Base-by-base conservation (phyloP, 2,888 invertebrate genomes). In the Aleiodes testaceus region DNA sequence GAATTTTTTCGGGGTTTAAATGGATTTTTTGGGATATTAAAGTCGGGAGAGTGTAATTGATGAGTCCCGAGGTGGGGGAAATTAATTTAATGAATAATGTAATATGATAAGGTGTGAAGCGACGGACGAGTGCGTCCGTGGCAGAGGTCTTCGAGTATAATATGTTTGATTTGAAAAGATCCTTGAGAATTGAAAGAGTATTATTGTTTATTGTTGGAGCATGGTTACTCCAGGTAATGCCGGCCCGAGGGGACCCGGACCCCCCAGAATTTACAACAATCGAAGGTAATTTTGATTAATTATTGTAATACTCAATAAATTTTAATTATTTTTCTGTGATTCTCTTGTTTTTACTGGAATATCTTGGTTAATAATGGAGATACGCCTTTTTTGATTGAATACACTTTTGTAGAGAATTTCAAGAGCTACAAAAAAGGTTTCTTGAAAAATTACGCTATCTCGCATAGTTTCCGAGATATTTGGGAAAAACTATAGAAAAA, bases 241-340 rank as follows among this genome's bases (percentile, higher is more conserved):
- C 79, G 74, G 83, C 74, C 73, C 77, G 80, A 73, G 86, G 82
- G 70, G 77, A 78, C 70, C 82, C 86, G 77, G 85, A 85, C 77
- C 76, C 82, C 67, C 82, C 79, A 65, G 82, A 85, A 55, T 68
- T 78, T 53, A 81, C 82, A 66, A 80, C 82, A 12, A 66, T 75
- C 53, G 76, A 82, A 79, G 85, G 86, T 86, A 80, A 79, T 20
- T n/a, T 45, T 36, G 16, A 50, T 2, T 26, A 26, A 7, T 26
- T 55, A 9, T 36, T 16, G 14, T 47, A 47, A 16, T 45, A 16
- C 16, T 5, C 7, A 16, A 47, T 47, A 14, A 49, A 16, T 36
- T 20, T 12, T 14, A 52, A 20, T 45, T 11, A 9, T 22, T 63
- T 44, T 44, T 12, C n/a, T 14, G 3, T 3, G 22, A 22, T 22